A percentile compares a stretch with the other conserved stretches of the same genome.
These are phyloP conservation scores for Cephonodes hylas DNA, from an alignment of 2,888 invertebrate species.

Conservation along the genomic window DNA sequence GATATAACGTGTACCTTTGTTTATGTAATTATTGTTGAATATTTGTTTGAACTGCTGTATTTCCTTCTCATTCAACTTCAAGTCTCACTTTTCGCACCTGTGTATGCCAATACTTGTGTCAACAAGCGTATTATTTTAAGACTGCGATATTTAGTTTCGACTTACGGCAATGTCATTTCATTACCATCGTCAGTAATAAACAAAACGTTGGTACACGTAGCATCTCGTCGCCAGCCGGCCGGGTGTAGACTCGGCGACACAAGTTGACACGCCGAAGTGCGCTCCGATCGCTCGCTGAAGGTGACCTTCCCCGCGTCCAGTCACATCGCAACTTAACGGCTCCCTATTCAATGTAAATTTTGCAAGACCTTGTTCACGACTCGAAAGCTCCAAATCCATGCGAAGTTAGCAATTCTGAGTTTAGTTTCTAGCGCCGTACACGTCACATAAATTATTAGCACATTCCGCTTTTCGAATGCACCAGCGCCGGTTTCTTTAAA, in stretches of 20 bases:
- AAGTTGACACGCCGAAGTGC: not conserved
- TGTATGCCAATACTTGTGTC: no score
- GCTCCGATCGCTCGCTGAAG: slow-evolving; percentile 62
- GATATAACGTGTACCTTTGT: slow-evolving; percentile 19
- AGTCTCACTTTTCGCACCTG: not conserved
- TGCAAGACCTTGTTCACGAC: slow-evolving; percentile 53
- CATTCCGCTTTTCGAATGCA: slow-evolving; percentile 38
- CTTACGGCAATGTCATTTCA: slow-evolving; percentile 26
- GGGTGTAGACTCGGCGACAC: not conserved
- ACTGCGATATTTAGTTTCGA: slow-evolving; percentile 19
- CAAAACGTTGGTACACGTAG: slow-evolving; percentile 23
- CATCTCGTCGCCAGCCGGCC: not conserved
- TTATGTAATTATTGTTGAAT: slow-evolving; percentile 30
- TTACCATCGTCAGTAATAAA: slow-evolving; percentile 22
- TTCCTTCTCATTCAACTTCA: slow-evolving; percentile 25
- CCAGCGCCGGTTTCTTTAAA: slow-evolving; percentile 45
- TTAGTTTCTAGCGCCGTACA: slow-evolving; percentile 20
- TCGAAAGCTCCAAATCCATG: slow-evolving; percentile 40
- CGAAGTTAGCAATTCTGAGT: slow-evolving; percentile 25
- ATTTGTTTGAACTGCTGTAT: slow-evolving; percentile 15
- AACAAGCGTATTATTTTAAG: not conserved
- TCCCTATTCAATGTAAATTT: slow-evolving; percentile 75
- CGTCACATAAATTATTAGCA: slow-evolving; percentile 28
- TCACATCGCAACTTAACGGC: slow-evolving; percentile 63
- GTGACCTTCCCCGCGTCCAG: slow-evolving; percentile 67